These are phyloP conservation scores for Bombus waltoni DNA, from an alignment of 1,140 invertebrate species.

Conservation along the genomic window DNA sequence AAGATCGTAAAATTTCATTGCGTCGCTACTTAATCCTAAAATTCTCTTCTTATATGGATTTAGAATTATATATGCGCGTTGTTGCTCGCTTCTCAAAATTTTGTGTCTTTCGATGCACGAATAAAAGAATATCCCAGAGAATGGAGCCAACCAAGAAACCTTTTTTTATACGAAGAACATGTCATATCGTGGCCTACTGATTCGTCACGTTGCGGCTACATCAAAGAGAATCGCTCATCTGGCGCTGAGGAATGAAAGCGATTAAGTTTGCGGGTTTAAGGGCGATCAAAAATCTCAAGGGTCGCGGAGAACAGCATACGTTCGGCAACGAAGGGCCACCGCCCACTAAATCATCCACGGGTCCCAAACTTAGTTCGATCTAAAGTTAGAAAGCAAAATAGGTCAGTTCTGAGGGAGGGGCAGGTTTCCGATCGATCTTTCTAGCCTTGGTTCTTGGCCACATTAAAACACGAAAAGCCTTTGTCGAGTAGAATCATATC, in stretches of 20 bases:
- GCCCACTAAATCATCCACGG: slow-evolving; percentile 6
- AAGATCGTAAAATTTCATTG: neutral
- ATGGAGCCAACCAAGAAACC: neutral
- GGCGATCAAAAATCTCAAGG: slow-evolving; percentile 29
- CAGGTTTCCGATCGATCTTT: slow-evolving; percentile 16
- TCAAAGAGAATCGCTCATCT: slow-evolving; percentile 53
- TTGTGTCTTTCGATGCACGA: too few species aligned
- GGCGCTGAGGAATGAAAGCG: slow-evolving; percentile 30
- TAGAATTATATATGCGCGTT: neutral
- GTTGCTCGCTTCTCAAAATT: neutral
- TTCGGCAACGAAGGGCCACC: slow-evolving; percentile 16
- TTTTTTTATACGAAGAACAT: neutral
- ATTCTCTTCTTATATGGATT: neutral
- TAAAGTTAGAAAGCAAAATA: slow-evolving; percentile 44
- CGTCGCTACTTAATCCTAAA: neutral
- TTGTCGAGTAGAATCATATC: neutral
- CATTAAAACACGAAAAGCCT: neutral
- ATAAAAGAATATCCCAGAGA: neutral
- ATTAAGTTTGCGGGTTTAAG: slow-evolving; percentile 56
- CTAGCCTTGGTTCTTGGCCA: neutral
- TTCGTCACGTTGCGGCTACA: slow-evolving; percentile 42
- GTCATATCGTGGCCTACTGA: slow-evolving; percentile 4
- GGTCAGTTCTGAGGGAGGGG: slow-evolving; percentile 31
- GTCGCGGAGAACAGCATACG: neutral
- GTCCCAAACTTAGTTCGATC: neutral